Percentiles rank a stretch among this genome's conserved stretches.
phyloP scores from a whole-genome alignment of 1,140 invertebrate genomes.

The Anoplolepis gracilipes region DNA sequence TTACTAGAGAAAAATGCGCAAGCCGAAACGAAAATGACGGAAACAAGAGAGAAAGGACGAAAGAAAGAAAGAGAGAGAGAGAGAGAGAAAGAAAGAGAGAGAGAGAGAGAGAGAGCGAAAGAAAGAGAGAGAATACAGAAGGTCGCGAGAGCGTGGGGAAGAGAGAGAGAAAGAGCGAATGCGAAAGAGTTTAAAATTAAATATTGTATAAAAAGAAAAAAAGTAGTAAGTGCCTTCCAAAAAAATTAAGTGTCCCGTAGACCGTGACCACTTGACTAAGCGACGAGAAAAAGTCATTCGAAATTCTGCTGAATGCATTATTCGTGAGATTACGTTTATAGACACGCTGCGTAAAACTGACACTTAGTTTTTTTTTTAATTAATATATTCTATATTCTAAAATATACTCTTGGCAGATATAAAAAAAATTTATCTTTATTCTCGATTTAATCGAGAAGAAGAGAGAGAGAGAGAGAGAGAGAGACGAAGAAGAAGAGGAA shows the following conservation, averaged over 20 bases:
- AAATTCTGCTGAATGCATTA: conserved; percentile 80
- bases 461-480: not conserved
- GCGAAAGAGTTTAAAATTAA: conserved; percentile 78
- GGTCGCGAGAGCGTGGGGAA: conserved; percentile 70
- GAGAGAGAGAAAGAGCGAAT: conserved; percentile 57
- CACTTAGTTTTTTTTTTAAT: not conserved
- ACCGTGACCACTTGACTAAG: conserved; percentile 85
- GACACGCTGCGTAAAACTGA: conserved; percentile 65
- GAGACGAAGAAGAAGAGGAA: too few species aligned
- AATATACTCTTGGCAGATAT: not conserved
- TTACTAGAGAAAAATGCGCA: conserved; percentile 66
- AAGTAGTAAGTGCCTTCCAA: conserved; percentile 87
- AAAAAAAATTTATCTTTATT: not conserved
- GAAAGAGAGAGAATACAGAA: conserved; percentile 64
- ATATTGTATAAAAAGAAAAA: conserved; percentile 84
- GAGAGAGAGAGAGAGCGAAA: conserved; percentile 64
- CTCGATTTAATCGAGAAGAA: not conserved
- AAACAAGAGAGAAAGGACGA: conserved; percentile 23
- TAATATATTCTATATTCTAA: not conserved
- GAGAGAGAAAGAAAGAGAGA: conserved; percentile 33
- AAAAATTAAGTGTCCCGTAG: conserved; percentile 85
- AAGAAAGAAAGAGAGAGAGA: conserved; percentile 64
- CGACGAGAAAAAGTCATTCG: conserved; percentile 81
- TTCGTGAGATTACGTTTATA: conserved; percentile 70
- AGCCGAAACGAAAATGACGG: conserved; percentile 65